These are phyloP conservation scores for Nowickia ferox DNA, from an alignment of 2,888 invertebrate species.

Conservation along the genomic window DNA sequence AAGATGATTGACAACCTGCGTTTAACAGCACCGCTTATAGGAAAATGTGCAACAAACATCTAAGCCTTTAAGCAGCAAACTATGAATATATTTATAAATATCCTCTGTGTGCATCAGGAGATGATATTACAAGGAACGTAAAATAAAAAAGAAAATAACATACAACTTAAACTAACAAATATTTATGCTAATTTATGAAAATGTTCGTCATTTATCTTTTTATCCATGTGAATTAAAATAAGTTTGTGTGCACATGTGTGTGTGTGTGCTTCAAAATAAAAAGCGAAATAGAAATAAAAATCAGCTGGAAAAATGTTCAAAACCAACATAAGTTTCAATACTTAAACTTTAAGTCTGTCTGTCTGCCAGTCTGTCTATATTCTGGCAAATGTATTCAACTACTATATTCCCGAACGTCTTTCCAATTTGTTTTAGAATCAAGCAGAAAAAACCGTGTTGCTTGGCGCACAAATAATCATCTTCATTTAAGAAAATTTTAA, in stretches of 20 bases:
- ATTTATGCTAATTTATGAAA: constrained; percentile 74
- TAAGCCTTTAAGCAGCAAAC: constrained; percentile 36
- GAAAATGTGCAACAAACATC: constrained; percentile 38
- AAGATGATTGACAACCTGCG: constrained; percentile 72
- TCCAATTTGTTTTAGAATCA: not conserved
- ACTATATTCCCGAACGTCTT: constrained; percentile 49
- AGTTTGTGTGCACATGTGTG: constrained; percentile 36
- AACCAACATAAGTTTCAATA: constrained; percentile 46
- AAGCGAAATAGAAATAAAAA: constrained; percentile 30
- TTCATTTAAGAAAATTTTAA: constrained; percentile 38
- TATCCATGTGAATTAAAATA: constrained; percentile 51
- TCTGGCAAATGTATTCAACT: constrained; percentile 45
- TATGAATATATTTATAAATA: constrained; percentile 68
- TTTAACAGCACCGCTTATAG: constrained; percentile 69
- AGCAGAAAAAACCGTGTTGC: not conserved
- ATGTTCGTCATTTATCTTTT: constrained; percentile 72
- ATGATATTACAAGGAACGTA: constrained; percentile 13
- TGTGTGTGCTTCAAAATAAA: constrained; percentile 40
- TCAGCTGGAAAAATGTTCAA: constrained; percentile 34
- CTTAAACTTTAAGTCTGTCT: constrained; percentile 37
- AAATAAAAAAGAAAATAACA: constrained; percentile 46
- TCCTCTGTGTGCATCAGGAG: constrained; percentile 43
- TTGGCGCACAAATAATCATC: constrained; percentile 38
- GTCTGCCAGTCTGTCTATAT: constrained; percentile 4
- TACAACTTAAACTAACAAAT: constrained; percentile 69